Conservation (phyloP, 2,113 vertebrate species). For the Prochilodus magdalenae region DNA sequence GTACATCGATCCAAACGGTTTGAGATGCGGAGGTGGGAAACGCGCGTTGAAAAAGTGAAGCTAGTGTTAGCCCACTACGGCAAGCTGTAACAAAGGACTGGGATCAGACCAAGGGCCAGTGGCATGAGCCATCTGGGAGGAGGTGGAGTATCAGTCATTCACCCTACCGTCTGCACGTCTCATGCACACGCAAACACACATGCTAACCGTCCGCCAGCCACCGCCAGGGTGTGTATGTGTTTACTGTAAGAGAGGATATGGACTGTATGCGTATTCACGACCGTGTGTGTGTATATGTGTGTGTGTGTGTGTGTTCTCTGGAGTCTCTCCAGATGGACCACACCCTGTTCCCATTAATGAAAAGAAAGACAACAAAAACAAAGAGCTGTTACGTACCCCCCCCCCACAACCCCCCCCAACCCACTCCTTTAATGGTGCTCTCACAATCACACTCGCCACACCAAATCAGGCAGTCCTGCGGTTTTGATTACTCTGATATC, state of each 20-base stretch:
- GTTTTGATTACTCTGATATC: conserved; percentile 96
- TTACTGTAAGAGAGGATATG: conserved; percentile 30
- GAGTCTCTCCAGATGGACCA: conserved; percentile 77
- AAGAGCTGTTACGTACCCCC: conserved; percentile 1
- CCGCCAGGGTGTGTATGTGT: conserved; percentile 44
- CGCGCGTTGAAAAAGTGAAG: no score
- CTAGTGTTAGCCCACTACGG: conserved; percentile 71
- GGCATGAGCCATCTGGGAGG: conserved; percentile 78
- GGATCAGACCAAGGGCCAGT: conserved; percentile 79
- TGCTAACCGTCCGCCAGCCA: conserved; percentile 12
- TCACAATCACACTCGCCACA: conserved; percentile 93
- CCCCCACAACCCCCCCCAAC: neutral
- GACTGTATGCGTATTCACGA: conserved; percentile 35
- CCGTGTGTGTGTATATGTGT: conserved; percentile 53
- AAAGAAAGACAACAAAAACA: conserved; percentile 75
- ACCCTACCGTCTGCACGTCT: conserved; percentile 74
- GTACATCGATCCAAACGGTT: neutral
- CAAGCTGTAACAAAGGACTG: conserved; percentile 79
- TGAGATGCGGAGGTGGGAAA: no score
- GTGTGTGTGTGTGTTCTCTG: conserved; percentile 49
- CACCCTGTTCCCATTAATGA: conserved; percentile 93
- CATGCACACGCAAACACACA: conserved; percentile 25
- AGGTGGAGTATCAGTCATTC: conserved; percentile 77
- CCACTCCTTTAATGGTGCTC: conserved; percentile 84
- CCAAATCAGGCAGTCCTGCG: conserved; percentile 90